Evolutionary conservation across 2,888 invertebrate species (phyloP).

Genomic region (Apamea crenata): DNA sequence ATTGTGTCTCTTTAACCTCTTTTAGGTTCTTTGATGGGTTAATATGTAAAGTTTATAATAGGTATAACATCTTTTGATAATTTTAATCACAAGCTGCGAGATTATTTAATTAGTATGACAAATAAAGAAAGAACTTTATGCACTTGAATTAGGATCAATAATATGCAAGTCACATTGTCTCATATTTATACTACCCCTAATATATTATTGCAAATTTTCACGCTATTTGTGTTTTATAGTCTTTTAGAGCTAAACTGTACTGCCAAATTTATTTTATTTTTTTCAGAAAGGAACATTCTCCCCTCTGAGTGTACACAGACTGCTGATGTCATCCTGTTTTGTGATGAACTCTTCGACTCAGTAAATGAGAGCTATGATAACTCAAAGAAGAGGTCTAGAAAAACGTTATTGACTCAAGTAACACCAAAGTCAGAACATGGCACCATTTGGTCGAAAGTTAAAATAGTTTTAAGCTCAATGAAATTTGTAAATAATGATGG

Average conservation of each 20-base stretch:
- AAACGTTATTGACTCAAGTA: not conserved
- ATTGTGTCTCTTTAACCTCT: too few species aligned
- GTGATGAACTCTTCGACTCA: constrained; percentile 1
- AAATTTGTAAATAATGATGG: constrained; percentile 1
- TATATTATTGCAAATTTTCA: too few species aligned
- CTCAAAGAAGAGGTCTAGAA: constrained; percentile 3
- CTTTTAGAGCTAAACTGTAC: not conserved
- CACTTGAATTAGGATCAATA: too few species aligned
- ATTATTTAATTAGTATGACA: too few species aligned
- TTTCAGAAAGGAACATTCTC: constrained; percentile 9
- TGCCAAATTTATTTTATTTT: not conserved
- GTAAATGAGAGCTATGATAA: constrained; percentile 9
- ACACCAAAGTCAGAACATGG: constrained; percentile 11
- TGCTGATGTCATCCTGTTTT: not conserved
- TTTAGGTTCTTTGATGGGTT: too few species aligned
- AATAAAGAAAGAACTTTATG: too few species aligned
- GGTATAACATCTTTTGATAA: too few species aligned
- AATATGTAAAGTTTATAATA: too few species aligned
- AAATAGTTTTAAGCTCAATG: not conserved
- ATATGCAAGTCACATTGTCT: too few species aligned
- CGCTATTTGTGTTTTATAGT: too few species aligned
- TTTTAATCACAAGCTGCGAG: too few species aligned
- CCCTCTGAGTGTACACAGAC: constrained; percentile 12
- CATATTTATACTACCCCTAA: too few species aligned
- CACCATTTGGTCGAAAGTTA: constrained; percentile 12